A percentile compares a stretch with the other conserved stretches of the same genome.
Evolutionary conservation across 2,113 vertebrate species (phyloP).

Genomic region (Cairina moschata): DNA sequence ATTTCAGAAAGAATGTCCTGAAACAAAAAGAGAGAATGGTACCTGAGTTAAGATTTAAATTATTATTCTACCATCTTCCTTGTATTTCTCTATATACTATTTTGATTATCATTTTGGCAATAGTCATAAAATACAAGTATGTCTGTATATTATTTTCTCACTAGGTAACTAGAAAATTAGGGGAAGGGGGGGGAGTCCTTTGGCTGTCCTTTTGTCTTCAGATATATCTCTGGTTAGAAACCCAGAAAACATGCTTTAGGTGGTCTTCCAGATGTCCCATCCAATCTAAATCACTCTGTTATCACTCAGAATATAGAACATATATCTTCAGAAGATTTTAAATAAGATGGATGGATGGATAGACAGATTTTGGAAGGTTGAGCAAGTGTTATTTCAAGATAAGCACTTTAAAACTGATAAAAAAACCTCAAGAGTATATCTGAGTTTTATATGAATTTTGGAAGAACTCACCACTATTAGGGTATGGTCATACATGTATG

Average conservation of each 20-base stretch:
- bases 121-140: not conserved
- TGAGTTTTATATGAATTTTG: not conserved
- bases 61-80: not conserved
- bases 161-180: no score
- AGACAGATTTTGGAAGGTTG: not conserved
- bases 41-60: not conserved
- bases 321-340: not conserved
- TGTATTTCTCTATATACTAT: not conserved
- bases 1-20: not conserved
- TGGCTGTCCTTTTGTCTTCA: not conserved
- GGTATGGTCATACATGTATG: not conserved
- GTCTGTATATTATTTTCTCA: not conserved
- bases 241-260: no score
- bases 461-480: not conserved
- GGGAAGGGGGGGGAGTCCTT: not conserved
- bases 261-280: not conserved
- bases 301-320: not conserved
- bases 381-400: not conserved
- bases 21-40: not conserved
- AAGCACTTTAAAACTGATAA: not conserved
- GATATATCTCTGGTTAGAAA: not conserved
- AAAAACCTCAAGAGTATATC: accelerated
- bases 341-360: no score
- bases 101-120: not conserved
- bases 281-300: not conserved